phyloP scores from a whole-genome alignment of 2,797 vertebrate species.

The Argentina silus region DNA sequence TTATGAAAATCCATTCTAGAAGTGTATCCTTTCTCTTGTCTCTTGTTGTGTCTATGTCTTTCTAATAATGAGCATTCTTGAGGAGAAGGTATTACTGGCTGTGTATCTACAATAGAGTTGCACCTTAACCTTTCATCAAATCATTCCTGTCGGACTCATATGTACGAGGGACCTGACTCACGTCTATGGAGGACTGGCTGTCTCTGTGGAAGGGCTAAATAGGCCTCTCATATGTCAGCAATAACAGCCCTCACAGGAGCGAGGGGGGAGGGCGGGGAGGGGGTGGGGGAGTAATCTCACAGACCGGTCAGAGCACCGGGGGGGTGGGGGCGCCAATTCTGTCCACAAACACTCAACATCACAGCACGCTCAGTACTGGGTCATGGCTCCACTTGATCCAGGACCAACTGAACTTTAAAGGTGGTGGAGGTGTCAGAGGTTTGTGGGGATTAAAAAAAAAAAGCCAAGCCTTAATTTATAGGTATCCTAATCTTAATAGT shows the following conservation, averaged over 20 bases:
- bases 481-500: conserved; percentile 4
- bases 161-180: conserved; percentile 44
- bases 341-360: conserved; percentile 34
- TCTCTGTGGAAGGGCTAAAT: conserved; percentile 54
- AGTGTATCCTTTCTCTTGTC: conserved; percentile 61
- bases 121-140: conserved; percentile 41
- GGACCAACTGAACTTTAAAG: background rate
- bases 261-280: conserved; percentile 14
- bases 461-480: conserved; percentile 14
- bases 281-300: background rate
- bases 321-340: background rate
- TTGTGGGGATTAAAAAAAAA: background rate
- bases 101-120: conserved; percentile 14
- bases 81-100: conserved; percentile 33
- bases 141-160: conserved; percentile 22
- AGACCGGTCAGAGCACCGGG: background rate
- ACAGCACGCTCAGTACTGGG: conserved; percentile 55
- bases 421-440: background rate
- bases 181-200: conserved; percentile 36
- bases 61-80: conserved; percentile 46
- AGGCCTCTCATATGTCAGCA: conserved; percentile 68
- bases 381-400: conserved; percentile 10
- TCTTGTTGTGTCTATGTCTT: conserved; percentile 32
- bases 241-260: conserved; percentile 67
- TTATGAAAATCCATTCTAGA: background rate